Evolutionary conservation across 92 coral and sea anemone genomes (phyloP).

Genomic region (Umimayanthus kanabou): DNA sequence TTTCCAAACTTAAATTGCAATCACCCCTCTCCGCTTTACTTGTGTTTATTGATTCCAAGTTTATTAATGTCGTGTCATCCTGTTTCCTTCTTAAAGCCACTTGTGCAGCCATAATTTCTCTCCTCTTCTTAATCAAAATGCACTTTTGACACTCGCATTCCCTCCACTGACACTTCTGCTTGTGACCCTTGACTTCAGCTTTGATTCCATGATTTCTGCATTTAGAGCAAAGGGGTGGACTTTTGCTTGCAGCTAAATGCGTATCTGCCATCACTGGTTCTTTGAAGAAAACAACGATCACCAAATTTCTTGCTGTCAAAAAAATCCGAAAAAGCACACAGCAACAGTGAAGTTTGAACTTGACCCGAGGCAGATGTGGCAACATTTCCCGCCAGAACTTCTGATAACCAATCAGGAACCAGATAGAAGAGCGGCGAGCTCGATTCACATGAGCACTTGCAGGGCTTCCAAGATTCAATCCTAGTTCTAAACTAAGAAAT

Average conservation of each 20-base stretch:
- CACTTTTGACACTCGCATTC: conserved; percentile 66
- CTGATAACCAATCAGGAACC: conserved; percentile 26
- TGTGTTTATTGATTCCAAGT: neutral
- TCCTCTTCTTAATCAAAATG: conserved; percentile 59
- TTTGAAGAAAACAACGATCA: neutral
- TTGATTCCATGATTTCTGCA: conserved; percentile 71
- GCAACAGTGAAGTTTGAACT: conserved; percentile 24
- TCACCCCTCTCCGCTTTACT: neutral
- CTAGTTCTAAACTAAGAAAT: neutral
- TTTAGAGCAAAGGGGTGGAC: conserved; percentile 66
- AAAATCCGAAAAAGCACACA: neutral
- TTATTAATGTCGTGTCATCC: conserved; percentile 33
- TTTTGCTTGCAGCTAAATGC: conserved; percentile 17
- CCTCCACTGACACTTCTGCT: conserved; percentile 62
- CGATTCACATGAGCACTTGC: conserved; percentile 25
- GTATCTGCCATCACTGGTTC: conserved; percentile 15
- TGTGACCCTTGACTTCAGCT: conserved; percentile 62
- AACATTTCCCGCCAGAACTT: conserved; percentile 29
- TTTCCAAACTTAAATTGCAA: neutral
- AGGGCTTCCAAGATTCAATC: neutral
- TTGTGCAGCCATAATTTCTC: conserved; percentile 75
- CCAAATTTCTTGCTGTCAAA: neutral
- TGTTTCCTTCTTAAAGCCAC: conserved; percentile 63
- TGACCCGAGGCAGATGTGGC: conserved; percentile 31
- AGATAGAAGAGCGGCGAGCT: neutral